A percentile compares a stretch with the other conserved stretches of the same genome.
phyloP scores from a whole-genome alignment of 2,113 vertebrate genomes.

The Apistogramma diplotaenia region DNA sequence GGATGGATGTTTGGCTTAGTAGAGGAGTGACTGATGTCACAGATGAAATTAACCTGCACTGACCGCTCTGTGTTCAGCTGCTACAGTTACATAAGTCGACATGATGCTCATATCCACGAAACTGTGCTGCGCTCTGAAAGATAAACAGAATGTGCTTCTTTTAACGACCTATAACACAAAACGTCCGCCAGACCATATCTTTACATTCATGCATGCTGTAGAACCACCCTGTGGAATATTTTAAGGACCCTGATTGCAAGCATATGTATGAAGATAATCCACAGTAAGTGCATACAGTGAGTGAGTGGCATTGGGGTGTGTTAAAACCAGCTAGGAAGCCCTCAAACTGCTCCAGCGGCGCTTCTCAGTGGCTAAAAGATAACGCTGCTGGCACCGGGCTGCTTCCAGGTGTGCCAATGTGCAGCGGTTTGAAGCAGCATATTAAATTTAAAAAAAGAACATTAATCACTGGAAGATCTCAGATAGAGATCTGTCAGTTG shows the following conservation, averaged over 20 bases:
- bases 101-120: not conserved
- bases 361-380: not conserved
- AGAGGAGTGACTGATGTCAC: not conserved
- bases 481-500: not conserved
- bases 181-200: too few species aligned
- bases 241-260: too few species aligned
- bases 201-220: too few species aligned
- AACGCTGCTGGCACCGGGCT: not conserved
- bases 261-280: too few species aligned
- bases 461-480: not conserved
- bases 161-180: too few species aligned
- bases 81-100: not conserved
- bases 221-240: too few species aligned
- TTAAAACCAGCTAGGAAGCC: not conserved
- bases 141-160: accelerated
- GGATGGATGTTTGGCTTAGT: not conserved
- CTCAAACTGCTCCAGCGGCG: not conserved
- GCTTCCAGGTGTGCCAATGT: not conserved
- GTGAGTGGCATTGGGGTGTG: not conserved
- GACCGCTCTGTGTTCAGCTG: not conserved
- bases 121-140: not conserved
- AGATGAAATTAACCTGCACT: not conserved
- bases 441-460: not conserved
- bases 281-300: not conserved
- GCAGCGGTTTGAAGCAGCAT: not conserved